phyloP scores from a whole-genome alignment of 53 echinoderm and acorn worm genomes.

The Zoroaster sp. region DNA sequence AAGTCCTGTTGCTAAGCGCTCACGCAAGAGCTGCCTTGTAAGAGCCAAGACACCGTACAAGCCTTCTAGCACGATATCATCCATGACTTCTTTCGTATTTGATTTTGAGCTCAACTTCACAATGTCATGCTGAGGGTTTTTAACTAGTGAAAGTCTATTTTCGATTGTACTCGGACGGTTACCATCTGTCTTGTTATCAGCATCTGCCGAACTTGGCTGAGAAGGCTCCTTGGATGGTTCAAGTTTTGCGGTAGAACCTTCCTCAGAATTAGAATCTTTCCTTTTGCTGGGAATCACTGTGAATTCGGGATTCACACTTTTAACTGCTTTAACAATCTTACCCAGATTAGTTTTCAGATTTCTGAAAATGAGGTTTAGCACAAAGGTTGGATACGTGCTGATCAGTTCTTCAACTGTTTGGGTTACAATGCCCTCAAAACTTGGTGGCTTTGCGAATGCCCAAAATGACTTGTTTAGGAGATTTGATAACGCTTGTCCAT shows the following conservation, averaged over 20 bases:
- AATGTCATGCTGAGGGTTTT: not conserved
- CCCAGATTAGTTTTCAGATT: slow-evolving; percentile 18
- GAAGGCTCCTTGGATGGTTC: not conserved
- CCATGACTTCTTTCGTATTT: slow-evolving; percentile 41
- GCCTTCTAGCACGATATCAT: slow-evolving; percentile 1
- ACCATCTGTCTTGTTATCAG: not conserved
- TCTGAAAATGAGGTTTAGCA: slow-evolving; percentile 39
- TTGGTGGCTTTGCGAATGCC: slow-evolving; percentile 9
- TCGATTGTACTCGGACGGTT: not conserved
- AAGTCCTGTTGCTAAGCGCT: slow-evolving; percentile 36
- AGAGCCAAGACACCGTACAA: not conserved
- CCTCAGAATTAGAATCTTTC: not conserved
- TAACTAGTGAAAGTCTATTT: not conserved
- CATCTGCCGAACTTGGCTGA: not conserved
- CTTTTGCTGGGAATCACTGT: not conserved
- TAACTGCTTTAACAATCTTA: not conserved
- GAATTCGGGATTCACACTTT: not conserved
- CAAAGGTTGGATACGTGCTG: slow-evolving; percentile 5
- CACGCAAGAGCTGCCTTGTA: not conserved
- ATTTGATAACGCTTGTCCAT: not conserved
- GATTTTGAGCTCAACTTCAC: not conserved
- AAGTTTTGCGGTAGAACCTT: not conserved
- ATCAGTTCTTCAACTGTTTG: slow-evolving; percentile 27
- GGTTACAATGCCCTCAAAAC: slow-evolving; percentile 14
- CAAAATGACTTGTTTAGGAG: slow-evolving; percentile 7